phyloP scores from a whole-genome alignment of 2,888 invertebrate species.

The Zele albiditarsus region DNA sequence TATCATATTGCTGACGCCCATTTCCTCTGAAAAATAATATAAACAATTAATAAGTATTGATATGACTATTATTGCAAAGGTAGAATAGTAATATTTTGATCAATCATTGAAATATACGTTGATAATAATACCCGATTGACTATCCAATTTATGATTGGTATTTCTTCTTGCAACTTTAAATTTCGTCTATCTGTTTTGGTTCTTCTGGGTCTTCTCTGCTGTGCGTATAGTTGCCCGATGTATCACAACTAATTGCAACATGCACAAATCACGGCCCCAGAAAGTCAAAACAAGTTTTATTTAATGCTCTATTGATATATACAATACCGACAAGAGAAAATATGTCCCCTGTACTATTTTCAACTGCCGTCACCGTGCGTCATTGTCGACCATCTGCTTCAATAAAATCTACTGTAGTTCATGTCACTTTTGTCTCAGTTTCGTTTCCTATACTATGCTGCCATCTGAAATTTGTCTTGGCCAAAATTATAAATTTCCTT shows the following conservation, averaged over 20 bases:
- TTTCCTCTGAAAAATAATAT: not conserved
- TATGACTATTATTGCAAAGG: no score
- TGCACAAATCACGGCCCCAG: not conserved
- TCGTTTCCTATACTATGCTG: conserved; percentile 33
- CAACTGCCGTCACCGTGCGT: not conserved
- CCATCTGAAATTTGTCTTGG: conserved; percentile 46
- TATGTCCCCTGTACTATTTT: not conserved
- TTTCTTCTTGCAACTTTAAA: not conserved
- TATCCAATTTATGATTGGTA: not conserved
- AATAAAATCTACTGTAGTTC: not conserved
- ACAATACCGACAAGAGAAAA: not conserved
- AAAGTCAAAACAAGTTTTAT: not conserved
- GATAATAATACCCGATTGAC: not conserved
- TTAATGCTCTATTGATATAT: not conserved
- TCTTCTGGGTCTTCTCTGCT: no score
- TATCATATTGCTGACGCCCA: not conserved
- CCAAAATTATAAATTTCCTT: not conserved
- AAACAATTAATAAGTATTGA: not conserved
- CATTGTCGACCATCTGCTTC: not conserved
- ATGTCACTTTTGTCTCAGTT: not conserved
- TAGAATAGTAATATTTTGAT: not conserved
- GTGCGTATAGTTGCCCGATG: no score
- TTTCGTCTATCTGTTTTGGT: not conserved
- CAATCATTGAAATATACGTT: not conserved
- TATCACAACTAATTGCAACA: not conserved